Percentiles rank a stretch among this genome's conserved stretches.
These are phyloP conservation scores for Bombus superbus DNA, from an alignment of 1,140 invertebrate species.

Conservation along the genomic window DNA sequence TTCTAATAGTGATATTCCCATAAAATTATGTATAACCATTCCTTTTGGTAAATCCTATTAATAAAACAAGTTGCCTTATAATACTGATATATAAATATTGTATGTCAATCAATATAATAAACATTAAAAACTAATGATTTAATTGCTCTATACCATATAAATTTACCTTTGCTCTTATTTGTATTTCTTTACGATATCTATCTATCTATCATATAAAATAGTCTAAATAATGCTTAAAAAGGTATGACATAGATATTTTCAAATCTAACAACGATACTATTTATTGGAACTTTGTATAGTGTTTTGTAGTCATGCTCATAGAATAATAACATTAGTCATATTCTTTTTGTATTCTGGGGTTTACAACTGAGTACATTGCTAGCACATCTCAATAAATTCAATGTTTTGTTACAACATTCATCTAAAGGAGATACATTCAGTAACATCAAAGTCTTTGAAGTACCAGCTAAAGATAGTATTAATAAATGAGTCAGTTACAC, in stretches of 20 bases:
- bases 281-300: neutral
- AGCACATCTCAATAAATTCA: conserved; percentile 93
- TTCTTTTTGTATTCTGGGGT: conserved; percentile 84
- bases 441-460: conserved; percentile 97
- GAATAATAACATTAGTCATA: conserved; percentile 63
- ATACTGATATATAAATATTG: too few species aligned
- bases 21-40: conserved; percentile 93
- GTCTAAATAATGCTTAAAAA: neutral
- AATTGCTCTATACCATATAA: conserved; percentile 85
- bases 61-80: neutral
- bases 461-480: conserved; percentile 94
- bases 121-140: too few species aligned
- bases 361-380: conserved; percentile 89
- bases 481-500: conserved; percentile 95
- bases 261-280: neutral
- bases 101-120: too few species aligned
- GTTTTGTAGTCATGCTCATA: conserved; percentile 40
- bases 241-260: neutral
- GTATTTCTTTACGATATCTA: conserved; percentile 84
- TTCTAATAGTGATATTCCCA: conserved; percentile 85
- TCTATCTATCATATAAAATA: neutral
- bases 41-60: conserved; percentile 87
- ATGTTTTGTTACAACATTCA: conserved; percentile 91
- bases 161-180: conserved; percentile 88
- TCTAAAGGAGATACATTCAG: conserved; percentile 93